Evolutionary conservation across 2,797 vertebrate species (phyloP).

Genomic region (Delichon dasypus): DNA sequence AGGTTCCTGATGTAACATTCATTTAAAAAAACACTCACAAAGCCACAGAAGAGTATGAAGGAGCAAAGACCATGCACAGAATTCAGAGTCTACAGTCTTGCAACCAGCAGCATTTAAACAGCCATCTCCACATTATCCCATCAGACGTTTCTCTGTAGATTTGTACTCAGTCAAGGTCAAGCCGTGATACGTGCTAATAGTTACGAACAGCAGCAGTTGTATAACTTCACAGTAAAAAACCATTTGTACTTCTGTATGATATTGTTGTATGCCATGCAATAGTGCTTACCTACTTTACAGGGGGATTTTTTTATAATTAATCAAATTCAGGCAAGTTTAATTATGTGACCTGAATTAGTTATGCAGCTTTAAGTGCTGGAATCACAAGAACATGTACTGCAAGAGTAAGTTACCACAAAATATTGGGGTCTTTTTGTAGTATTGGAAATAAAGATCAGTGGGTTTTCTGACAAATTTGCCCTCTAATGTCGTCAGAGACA

Average conservation of each 20-base stretch:
- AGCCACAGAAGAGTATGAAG: neutral
- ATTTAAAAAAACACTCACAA: neutral
- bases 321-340: neutral
- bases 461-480: neutral
- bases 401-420: neutral
- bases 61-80: neutral
- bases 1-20: neutral
- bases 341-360: neutral
- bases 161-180: neutral
- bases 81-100: neutral
- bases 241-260: neutral
- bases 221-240: neutral
- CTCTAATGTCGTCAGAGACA: neutral
- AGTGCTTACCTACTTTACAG: neutral
- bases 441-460: neutral
- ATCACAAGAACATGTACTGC: neutral
- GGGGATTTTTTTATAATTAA: neutral
- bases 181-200: neutral
- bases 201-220: neutral
- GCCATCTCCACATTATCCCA: neutral
- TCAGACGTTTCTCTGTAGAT: neutral
- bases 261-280: neutral
- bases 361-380: neutral
- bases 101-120: neutral
- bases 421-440: neutral